A percentile compares a stretch with the other conserved stretches of the same genome.
Conservation (phyloP, 2,888 invertebrate species). For the Lamproptera curius region DNA sequence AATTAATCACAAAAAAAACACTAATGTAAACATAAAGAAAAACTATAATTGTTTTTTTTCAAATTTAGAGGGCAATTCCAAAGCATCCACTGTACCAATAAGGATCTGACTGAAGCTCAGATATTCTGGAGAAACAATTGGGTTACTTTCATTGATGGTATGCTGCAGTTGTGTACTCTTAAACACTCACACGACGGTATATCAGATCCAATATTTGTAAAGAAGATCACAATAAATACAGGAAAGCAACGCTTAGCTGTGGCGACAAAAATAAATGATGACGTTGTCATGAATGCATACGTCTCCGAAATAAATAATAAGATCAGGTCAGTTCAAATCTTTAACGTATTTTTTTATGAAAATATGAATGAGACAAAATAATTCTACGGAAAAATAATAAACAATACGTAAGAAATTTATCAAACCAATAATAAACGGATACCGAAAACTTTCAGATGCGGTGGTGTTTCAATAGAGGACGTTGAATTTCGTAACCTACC, state of each 20-base stretch:
- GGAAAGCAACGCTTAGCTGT: slow-evolving; percentile 27
- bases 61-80: slow-evolving; percentile 42
- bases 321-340: slow-evolving; percentile 35
- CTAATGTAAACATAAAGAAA: too few relatives aligned
- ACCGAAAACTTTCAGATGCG: slow-evolving; percentile 51
- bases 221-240: slow-evolving; percentile 38
- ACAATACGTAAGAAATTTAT: too few relatives aligned
- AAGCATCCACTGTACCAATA: slow-evolving; percentile 36
- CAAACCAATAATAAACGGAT: too few relatives aligned
- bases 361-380: too few relatives aligned
- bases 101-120: slow-evolving; percentile 42
- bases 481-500: slow-evolving; percentile 35
- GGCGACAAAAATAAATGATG: slow-evolving; percentile 21
- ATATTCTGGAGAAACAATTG: slow-evolving; percentile 85
- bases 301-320: slow-evolving; percentile 27
- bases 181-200: slow-evolving; percentile 77
- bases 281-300: slow-evolving; percentile 26
- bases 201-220: slow-evolving; percentile 79
- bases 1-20: too few relatives aligned
- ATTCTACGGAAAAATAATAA: too few relatives aligned
- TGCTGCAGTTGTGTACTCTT: slow-evolving; percentile 88
- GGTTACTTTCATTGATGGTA: slow-evolving; percentile 88
- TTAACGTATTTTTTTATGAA: too few relatives aligned
- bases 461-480: slow-evolving; percentile 40
- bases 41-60: too few relatives aligned